A percentile compares a stretch with the other conserved stretches of the same genome.
Conservation (phyloP, 2,113 vertebrate species). For the Psettodes erumei region DNA sequence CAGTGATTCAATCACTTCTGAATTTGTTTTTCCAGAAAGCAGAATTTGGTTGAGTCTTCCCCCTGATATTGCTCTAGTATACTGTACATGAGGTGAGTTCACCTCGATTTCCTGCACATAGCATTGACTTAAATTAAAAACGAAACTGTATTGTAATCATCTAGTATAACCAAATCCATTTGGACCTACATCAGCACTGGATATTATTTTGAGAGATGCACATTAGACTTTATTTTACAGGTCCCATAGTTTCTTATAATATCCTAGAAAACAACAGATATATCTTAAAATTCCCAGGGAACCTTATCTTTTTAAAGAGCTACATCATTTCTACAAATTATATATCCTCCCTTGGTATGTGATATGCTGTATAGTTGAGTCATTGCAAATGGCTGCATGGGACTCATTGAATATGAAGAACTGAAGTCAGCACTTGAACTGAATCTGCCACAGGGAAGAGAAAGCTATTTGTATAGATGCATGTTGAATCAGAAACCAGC, state of each 20-base stretch:
- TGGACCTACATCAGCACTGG: not conserved
- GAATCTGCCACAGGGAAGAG: slow-evolving; percentile 63
- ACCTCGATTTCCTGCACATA: not conserved
- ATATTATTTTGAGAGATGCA: not conserved
- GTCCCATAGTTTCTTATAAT: not conserved
- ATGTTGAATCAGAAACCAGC: slow-evolving; percentile 48
- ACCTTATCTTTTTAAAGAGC: no score
- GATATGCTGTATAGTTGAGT: slow-evolving; percentile 36
- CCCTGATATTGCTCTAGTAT: not conserved
- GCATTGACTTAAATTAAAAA: not conserved
- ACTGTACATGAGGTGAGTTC: not conserved
- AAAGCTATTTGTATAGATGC: slow-evolving; percentile 58
- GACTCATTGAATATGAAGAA: slow-evolving; percentile 65
- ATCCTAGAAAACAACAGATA: not conserved
- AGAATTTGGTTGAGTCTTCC: not conserved
- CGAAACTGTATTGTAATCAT: no score
- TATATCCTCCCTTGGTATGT: not conserved
- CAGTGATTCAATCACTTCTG: slow-evolving; percentile 34
- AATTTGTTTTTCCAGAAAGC: not conserved
- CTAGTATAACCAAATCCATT: not conserved
- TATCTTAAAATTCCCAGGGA: no score
- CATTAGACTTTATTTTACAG: not conserved
- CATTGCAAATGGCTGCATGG: slow-evolving; percentile 56
- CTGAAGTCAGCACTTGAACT: slow-evolving; percentile 69
- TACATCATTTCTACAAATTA: no score